phyloP scores from a whole-genome alignment of 2,113 vertebrate genomes.

The Aix galericulata region DNA sequence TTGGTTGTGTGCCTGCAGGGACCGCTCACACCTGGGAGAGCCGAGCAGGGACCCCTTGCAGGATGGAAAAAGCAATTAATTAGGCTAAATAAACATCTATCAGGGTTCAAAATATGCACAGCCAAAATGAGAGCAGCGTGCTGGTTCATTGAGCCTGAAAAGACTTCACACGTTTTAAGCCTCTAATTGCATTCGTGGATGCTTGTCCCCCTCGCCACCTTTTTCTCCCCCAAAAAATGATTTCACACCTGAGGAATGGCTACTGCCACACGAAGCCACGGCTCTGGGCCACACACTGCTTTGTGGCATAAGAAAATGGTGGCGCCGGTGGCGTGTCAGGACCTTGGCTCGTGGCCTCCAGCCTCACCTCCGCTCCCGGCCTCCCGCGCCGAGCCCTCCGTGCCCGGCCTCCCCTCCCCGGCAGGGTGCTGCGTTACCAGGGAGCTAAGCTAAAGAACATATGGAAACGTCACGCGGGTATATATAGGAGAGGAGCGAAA shows the following conservation, averaged over 20 bases:
- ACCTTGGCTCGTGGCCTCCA: fast-evolving
- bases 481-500: slow-evolving; percentile 27
- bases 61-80: neutral
- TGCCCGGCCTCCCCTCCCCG: neutral
- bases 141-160: slow-evolving; percentile 52
- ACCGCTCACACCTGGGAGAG: neutral
- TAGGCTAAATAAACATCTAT: slow-evolving; percentile 36
- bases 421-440: neutral
- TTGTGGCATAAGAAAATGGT: neutral
- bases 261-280: neutral
- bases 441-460: slow-evolving; percentile 42
- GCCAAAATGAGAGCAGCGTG: slow-evolving; percentile 28
- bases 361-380: neutral
- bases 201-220: neutral
- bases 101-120: slow-evolving; percentile 34
- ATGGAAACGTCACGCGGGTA: slow-evolving; percentile 26
- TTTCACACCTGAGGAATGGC: slow-evolving; percentile 42
- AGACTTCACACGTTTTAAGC: slow-evolving; percentile 31
- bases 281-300: neutral
- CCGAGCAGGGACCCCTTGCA: neutral
- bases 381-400: neutral
- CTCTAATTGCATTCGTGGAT: slow-evolving; percentile 38
- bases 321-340: neutral
- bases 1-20: neutral
- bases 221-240: neutral